These are phyloP conservation scores for Chloebia gouldiae DNA, from an alignment of 2,113 vertebrate genomes.

Conservation along the genomic window DNA sequence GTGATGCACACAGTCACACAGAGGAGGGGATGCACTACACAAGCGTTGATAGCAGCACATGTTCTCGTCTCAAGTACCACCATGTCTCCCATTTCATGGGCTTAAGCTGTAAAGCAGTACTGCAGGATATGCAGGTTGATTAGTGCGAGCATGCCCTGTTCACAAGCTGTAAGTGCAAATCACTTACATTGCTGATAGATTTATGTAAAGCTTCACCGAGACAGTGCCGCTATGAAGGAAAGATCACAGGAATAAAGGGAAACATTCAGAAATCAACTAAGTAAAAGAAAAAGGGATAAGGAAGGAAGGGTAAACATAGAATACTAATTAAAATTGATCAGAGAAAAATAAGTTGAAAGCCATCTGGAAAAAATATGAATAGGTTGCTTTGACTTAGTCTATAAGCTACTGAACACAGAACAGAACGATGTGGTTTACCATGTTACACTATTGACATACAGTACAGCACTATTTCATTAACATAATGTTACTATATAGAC, in stretches of 20 bases:
- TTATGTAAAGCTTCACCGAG: conserved; percentile 90
- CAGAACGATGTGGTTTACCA: background rate
- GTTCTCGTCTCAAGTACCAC: background rate
- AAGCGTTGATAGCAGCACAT: conserved; percentile 44
- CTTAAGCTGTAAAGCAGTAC: conserved; percentile 63
- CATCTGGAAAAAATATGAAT: conserved; percentile 33
- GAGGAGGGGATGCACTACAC: conserved; percentile 41
- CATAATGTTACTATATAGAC: background rate
- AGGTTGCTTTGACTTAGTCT: conserved; percentile 9
- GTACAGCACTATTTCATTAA: background rate
- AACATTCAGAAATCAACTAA: conserved; percentile 78
- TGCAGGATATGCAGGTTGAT: conserved; percentile 57
- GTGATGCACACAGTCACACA: conserved; percentile 27
- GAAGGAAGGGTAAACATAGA: conserved; percentile 68
- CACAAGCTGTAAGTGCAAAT: conserved; percentile 72
- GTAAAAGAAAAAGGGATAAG: conserved; percentile 67
- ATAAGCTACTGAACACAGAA: background rate
- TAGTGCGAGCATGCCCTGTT: conserved; percentile 76
- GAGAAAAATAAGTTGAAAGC: conserved; percentile 53
- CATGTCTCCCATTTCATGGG: background rate
- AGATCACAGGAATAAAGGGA: conserved; percentile 82
- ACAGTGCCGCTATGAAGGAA: conserved; percentile 83
- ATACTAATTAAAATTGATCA: conserved; percentile 59
- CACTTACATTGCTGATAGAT: conserved; percentile 90
- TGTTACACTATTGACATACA: background rate